A percentile compares a stretch with the other conserved stretches of the same genome.
Evolutionary conservation across 2,113 vertebrate genomes (phyloP).

Genomic region (Plecturocebus donacophilus): DNA sequence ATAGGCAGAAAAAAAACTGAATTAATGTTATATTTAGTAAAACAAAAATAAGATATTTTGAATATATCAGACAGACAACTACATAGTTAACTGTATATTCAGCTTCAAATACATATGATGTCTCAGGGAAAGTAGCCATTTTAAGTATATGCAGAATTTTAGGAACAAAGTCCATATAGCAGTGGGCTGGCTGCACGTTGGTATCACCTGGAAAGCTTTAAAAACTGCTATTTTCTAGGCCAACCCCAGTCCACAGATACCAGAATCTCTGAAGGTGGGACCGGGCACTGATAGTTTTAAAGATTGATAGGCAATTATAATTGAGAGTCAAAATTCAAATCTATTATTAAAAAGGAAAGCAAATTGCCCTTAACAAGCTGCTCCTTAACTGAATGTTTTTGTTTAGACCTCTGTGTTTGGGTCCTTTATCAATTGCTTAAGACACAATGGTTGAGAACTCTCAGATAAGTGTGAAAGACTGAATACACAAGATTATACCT

Average conservation of each 20-base stretch:
- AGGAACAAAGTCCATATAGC: not conserved
- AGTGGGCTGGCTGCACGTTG: not conserved
- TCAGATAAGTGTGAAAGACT: not conserved
- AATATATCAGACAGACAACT: not conserved
- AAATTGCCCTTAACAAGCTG: not conserved
- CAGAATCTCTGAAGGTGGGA: not conserved
- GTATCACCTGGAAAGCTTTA: not conserved
- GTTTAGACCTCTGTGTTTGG: not conserved
- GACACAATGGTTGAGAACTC: not conserved
- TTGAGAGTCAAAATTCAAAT: not conserved
- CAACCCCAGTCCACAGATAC: not conserved
- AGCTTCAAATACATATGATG: not conserved
- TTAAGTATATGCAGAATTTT: not conserved
- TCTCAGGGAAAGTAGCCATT: not conserved
- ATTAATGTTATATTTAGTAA: constrained; percentile 3
- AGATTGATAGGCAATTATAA: not conserved
- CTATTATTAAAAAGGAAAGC: not conserved
- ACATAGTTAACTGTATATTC: not conserved
- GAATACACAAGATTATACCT: not conserved
- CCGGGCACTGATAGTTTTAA: not conserved
- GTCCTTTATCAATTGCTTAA: not conserved
- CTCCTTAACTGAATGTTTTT: not conserved
- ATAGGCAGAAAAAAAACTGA: not conserved
- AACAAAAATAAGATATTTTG: constrained; percentile 1
- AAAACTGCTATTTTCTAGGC: not conserved